Base-by-base conservation (phyloP, 2,113 vertebrate genomes). In the Xiphorhynchus elegans region DNA sequence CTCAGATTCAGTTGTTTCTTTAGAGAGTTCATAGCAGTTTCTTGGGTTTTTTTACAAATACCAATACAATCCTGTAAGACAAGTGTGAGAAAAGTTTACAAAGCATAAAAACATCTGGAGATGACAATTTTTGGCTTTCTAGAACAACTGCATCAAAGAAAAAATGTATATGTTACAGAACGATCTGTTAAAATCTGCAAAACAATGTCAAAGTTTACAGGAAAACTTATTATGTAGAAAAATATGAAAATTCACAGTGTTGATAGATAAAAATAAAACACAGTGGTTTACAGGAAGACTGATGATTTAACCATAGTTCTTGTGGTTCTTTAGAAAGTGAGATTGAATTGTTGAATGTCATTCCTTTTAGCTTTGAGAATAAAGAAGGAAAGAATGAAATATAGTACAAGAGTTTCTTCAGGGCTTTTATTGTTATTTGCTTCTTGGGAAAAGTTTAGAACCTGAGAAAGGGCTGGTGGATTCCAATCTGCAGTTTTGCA, bases 381-480 rank as follows among this genome's bases (percentile, higher is more conserved):
- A 64, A 96, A 74, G 47, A 73, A 88, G 33, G n/a, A 69, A 90
- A 75, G 17, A 6, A 5, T 83, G 60, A 96, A 95, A 94, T 69
- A 21, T 17, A 91, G 39, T 53, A 46, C 16, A 63, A 37, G 49
- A 47, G 7, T 86, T 93, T 93, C 67, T 87, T 42, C 37, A 0
- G 3, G 20, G 5, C 1, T 1, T 56, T 60, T 72, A 12, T 64
- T 81, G 3, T 68, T 84, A 17, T 37, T 91, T 93, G 9, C n/a
- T 86, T 66, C n/a, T 55, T 64, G 39, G n/a, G 7, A 88, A 94
- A 62, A 64, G 21, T 76, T 70, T 8, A 70, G 75, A 58, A 83
- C 73, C 35, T 73, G 25, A 40, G 18, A 72, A 44, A 70, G 44
- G 26, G 55, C 21, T 64, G 14, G 15, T 79, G 13, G 35, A 72